Evolutionary conservation across 2,113 vertebrate species (phyloP), one percentile per base, ranked within the genome.

Genomic region (Rhinolophus sinicus): DNA sequence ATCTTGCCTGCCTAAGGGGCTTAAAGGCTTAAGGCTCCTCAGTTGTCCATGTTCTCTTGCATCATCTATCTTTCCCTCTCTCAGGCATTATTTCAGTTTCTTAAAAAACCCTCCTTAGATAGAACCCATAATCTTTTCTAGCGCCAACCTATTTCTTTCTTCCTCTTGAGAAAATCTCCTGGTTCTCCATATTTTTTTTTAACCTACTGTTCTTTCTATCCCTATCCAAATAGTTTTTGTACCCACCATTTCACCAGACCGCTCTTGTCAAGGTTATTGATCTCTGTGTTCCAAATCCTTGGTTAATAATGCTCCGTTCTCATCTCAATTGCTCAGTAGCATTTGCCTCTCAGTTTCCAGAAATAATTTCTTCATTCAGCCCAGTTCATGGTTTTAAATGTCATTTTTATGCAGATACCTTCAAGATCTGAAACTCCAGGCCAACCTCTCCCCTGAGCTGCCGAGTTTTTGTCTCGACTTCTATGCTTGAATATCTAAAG

Each of bases 341-440:
- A 72, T 88, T 92, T 94, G 56, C 78, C 24, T 77, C 28, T 60
- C 22, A 70, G 12, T 50, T 19, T 89, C 50, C 65, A 47, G 26
- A 96, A 65, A 83, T 69, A 47, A 64, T 75, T 50, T 91, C 83
- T 93, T 97, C n/a, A 38, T 52, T 93, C 5, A 60, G 4, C 30
- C 93, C n/a, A 52, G 28, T 35, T 47, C 47, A 28, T 60, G n/a
- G 9, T 7, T 40, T 95, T 83, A 83, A 81, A 56, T 92, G 19
- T 21, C 30, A 40, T 72, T 67, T 96, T 67, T 83, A 30, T 95
- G 38, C 3, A 65, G n/a, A 21, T 82, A 35, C 67, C 47, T 92
- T 56, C 58, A 9, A 22, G 64, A 60, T 56, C 87, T 75, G 30
- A 30, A 73, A 72, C 56, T 73, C 65, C 8, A 85, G 82, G 28